A percentile compares a stretch with the other conserved stretches of the same genome.
phyloP scores from a whole-genome alignment of 2,113 vertebrate species.

The Pyrgilauda ruficollis region DNA sequence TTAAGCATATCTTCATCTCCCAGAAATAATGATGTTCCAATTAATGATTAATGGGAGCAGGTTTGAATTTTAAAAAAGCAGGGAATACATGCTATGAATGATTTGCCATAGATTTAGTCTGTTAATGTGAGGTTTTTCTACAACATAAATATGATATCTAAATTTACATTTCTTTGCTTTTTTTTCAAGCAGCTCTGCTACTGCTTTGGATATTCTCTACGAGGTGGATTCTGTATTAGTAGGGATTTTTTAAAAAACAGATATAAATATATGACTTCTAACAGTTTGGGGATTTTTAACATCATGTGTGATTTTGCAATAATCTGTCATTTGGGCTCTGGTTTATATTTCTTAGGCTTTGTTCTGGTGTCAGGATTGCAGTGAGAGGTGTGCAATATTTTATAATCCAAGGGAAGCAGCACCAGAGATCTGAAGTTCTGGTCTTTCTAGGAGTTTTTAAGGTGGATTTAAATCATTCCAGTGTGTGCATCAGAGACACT shows the following conservation, averaged over 20 bases:
- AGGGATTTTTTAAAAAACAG: neutral
- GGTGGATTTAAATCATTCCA: neutral
- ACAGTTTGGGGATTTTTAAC: neutral
- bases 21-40: conserved; percentile 22
- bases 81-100: neutral
- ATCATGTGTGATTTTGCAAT: neutral
- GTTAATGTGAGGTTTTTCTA: conserved; percentile 11
- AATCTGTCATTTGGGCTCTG: neutral
- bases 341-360: neutral
- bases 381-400: neutral
- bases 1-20: conserved; percentile 30
- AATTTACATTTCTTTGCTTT: neutral
- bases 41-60: neutral
- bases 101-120: neutral
- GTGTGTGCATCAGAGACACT: neutral
- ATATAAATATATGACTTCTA: neutral
- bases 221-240: neutral
- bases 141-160: neutral
- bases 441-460: neutral
- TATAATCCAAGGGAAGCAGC: neutral
- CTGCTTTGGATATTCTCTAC: neutral
- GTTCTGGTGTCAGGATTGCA: neutral
- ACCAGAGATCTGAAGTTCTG: neutral
- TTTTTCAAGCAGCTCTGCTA: neutral
- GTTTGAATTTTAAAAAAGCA: conserved; percentile 30